Percentiles rank a stretch among this genome's conserved stretches.
phyloP scores from a whole-genome alignment of 2,888 invertebrate species.

The Diaprepes abbreviatus region DNA sequence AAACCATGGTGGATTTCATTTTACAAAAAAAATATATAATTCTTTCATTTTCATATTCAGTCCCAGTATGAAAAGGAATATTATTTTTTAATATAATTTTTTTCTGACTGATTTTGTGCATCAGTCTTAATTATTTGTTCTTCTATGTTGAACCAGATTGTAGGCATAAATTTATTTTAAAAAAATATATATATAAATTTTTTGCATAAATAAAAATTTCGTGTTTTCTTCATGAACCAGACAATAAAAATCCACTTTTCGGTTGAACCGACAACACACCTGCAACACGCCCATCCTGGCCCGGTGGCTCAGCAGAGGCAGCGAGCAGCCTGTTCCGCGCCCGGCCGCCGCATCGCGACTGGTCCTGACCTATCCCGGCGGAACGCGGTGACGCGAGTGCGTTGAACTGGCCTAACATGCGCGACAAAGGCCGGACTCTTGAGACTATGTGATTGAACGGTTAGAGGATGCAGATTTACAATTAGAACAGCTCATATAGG shows the following conservation, averaged over 20 bases:
- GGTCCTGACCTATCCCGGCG: conserved; percentile 63
- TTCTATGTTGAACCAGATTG: no score
- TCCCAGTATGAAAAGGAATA: no score
- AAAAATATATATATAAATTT: no score
- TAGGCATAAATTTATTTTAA: no score
- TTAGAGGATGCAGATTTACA: not conserved
- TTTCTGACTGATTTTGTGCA: no score
- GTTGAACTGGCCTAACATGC: conserved; percentile 49
- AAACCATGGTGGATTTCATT: no score
- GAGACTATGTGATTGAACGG: not conserved
- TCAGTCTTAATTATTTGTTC: no score
- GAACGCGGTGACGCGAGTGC: conserved; percentile 46
- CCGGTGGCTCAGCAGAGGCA: conserved; percentile 36
- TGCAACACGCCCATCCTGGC: conserved; percentile 64
- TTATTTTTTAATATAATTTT: no score
- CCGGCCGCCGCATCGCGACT: conserved; percentile 58
- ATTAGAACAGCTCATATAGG: no score
- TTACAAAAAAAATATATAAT: no score
- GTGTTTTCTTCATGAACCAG: not conserved
- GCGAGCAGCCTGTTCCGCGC: conserved; percentile 42
- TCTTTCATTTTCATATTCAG: no score
- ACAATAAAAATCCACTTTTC: conserved; percentile 16
- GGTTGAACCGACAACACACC: conserved; percentile 35
- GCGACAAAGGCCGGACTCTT: conserved; percentile 36
- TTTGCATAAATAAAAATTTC: no score